Evolutionary conservation across 2,113 vertebrate species (phyloP), one percentile per base, ranked within the genome.

Genomic region (Microtus oregoni): DNA sequence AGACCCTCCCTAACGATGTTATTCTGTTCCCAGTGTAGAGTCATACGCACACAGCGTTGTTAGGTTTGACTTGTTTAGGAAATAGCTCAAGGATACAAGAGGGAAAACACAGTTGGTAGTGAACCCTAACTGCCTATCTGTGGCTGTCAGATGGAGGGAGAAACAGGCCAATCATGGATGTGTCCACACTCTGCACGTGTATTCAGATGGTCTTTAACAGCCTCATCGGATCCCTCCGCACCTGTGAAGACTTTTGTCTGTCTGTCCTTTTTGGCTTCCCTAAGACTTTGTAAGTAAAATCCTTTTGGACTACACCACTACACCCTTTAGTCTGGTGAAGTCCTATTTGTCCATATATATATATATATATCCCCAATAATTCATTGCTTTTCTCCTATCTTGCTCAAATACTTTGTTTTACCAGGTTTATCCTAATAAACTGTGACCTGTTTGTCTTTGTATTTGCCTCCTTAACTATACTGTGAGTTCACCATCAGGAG

Each of bases 31-130:
- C 30, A 24, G 41, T 24, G 41, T 58, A 61, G 75, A 91, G 58
- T 83, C 44, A 24, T 22, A 44, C 4, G 12, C 41, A 81, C 41
- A 72, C 24, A 6, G 2, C 17, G 28, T 38, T 32, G 47, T 83
- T 93, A 77, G 70, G 58, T 79, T n/a, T 86, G 89, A 86, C 72
- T 68, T 86, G 75, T 89, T 89, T 38, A 95, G 93, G 79, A 96
- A 93, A 50, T 20, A 85, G 7, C 89, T 87, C 67, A 89, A 90
- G 87, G 95, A 76, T 47, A 73, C 65, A 65, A 75, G 73, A 68
- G 86, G 78, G 73, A 89, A 81, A 58, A 3, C 7, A 52, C 75
- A 79, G 52, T 50, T 91, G 52, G 24, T 30, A 63, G 61, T 86
- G 75, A 96, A 58, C 55, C 26, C 65, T 78, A 81, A 41, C 11